Percentiles rank a stretch among this genome's conserved stretches.
Conservation (phyloP, 2,888 invertebrate genomes). For the Catocala fraxini region DNA sequence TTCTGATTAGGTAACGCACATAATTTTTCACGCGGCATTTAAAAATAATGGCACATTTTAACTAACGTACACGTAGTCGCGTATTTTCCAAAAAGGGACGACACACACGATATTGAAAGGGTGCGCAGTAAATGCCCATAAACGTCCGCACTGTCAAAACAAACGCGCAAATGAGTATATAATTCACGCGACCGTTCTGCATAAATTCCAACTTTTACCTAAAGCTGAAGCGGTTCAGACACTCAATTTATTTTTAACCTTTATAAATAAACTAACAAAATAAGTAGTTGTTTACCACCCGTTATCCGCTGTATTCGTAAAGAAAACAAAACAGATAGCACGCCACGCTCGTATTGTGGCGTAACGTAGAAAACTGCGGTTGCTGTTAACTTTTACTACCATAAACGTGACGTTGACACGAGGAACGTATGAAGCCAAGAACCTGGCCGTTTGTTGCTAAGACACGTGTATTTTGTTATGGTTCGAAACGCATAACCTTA, state of each 20-base stretch:
- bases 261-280: constrained; percentile 51
- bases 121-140: constrained; percentile 16
- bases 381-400: constrained; percentile 56
- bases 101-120: constrained; percentile 13
- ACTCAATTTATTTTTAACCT: constrained; percentile 49
- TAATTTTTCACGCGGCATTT: not conserved
- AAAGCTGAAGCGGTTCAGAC: constrained; percentile 29
- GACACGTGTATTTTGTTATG: constrained; percentile 14
- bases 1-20: too few relatives aligned
- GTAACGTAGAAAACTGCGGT: constrained; percentile 57
- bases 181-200: constrained; percentile 13
- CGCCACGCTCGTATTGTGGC: constrained; percentile 54
- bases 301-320: constrained; percentile 54
- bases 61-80: constrained; percentile 2
- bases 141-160: constrained; percentile 22
- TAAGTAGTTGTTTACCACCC: constrained; percentile 52
- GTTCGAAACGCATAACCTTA: constrained; percentile 9
- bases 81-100: constrained; percentile 9
- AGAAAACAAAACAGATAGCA: constrained; percentile 59
- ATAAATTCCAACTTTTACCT: constrained; percentile 17
- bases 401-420: constrained; percentile 48
- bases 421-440: constrained; percentile 35
- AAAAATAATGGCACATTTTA: constrained; percentile 11
- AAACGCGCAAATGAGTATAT: constrained; percentile 18
- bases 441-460: constrained; percentile 38